A percentile compares a stretch with the other conserved stretches of the same genome.
These are phyloP conservation scores for Rotaria sp. DNA, from an alignment of 2,888 invertebrate genomes.

Conservation along the genomic window DNA sequence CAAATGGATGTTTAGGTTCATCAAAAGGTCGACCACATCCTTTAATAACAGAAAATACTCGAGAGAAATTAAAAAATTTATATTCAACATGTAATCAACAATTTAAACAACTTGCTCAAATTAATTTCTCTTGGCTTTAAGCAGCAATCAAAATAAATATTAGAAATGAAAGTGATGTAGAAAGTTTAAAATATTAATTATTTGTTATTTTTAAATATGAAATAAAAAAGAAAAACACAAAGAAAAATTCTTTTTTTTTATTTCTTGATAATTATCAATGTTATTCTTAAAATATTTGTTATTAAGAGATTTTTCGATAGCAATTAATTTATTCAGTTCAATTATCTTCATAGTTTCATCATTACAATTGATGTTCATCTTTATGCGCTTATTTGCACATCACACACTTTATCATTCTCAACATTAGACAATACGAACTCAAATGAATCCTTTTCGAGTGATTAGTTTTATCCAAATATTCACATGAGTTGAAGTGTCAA, in stretches of 20 bases:
- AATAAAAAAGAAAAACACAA: neutral
- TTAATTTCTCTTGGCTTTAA: conserved; percentile 23
- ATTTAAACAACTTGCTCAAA: conserved; percentile 57
- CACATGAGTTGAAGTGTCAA: neutral
- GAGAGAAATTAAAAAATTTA: conserved; percentile 73
- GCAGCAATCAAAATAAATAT: neutral
- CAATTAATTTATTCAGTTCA: neutral
- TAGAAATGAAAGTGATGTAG: neutral
- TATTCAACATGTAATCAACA: conserved; percentile 82
- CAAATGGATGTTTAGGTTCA: conserved; percentile 72
- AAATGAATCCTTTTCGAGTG: neutral
- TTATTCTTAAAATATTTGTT: neutral
- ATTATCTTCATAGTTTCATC: neutral
- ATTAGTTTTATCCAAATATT: neutral
- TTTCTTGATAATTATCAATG: neutral
- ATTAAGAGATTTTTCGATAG: neutral
- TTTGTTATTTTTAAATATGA: neutral
- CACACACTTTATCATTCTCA: neutral
- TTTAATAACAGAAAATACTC: conserved; percentile 69
- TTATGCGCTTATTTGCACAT: neutral
- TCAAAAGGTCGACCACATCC: conserved; percentile 77
- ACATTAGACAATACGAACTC: neutral
- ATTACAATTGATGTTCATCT: neutral
- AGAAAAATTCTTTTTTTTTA: neutral
- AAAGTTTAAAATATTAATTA: neutral